Evolutionary conservation across 2,888 invertebrate species (phyloP), one percentile per base, ranked within the genome.

Genomic region (Caenorhabditis imperialis): DNA sequence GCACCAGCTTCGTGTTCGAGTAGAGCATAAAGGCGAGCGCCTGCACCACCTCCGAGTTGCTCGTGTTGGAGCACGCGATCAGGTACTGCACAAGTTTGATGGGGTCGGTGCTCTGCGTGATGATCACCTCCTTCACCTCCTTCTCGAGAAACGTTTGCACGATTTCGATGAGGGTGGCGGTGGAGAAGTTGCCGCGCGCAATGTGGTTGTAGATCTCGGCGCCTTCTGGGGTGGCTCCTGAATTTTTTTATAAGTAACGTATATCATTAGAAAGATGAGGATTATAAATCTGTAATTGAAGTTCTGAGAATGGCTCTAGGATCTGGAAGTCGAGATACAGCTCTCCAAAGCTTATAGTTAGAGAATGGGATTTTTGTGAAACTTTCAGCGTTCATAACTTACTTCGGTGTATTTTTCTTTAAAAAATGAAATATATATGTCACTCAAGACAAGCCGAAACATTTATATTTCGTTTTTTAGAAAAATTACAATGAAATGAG

Each of bases 171-270:
- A 73, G 40, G 2, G 60, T 50, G 12, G 40, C 25, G 14, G 73
- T 44, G 3, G 40, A 38, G 38, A 73, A 55, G 30, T 67, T 61
- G n/a, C 48, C 47, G 23, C 73, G 67, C 42, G 48, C 37, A 35
- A 73, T 55, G 35, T 65, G 65, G 22, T 65, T 55, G 50, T 65
- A 65, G 33, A 65, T 57, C 20, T 65, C 65, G 20, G 57, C 65
- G 33, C 65, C 44, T 48, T 65, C 65, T 3, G 65, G 50, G 20
- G 40, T 42, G 1, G 25, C 38, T 3, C 47, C 61, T 61, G n/a
- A 14, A 48, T 42, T 18, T n/a, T n/a, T n/a, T n/a, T n/a, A n/a
- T n/a, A n/a, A n/a, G n/a, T n/a, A n/a, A n/a, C n/a, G n/a, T n/a
- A n/a, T n/a, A n/a, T n/a, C n/a, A n/a, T n/a, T n/a, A n/a, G n/a